Base-by-base conservation (phyloP, 2,797 vertebrate genomes). In the Sphaeramia orbicularis region DNA sequence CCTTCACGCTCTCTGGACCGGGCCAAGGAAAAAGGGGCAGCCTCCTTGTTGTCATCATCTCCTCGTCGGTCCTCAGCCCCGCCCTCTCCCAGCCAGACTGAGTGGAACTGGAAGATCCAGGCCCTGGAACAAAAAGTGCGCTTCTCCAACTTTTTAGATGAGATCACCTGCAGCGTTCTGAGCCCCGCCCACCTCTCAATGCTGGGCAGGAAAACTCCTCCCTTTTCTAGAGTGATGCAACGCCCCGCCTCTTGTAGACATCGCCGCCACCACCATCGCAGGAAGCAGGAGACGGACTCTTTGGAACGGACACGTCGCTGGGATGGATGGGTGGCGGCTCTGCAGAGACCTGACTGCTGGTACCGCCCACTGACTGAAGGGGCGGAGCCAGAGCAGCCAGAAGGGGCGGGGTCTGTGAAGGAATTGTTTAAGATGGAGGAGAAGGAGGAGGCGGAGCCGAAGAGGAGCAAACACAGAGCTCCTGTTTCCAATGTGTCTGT, bases 101-200 rank as follows among this genome's bases (percentile, higher is more conserved):
- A 62, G 52, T 74, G 71, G 53, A 87, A 89, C 76, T 6, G 40
- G 90, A 90, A 65, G 76, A 77, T 85, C 69, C 87, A 84, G 30
- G 43, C 84, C 16, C 69, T 94, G 32, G 90, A 96, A 64, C 93
- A 96, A 59, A 97, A 95, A 51, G 74, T 94, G 0, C 93, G 93
- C 56, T 97, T 97, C 83, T 97, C 96, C 13, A 90, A 84, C 71
- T 97, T 97, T 24, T 86, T 97, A 79, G 95, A 97, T 52, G 96
- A 97, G 76, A 95, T 97, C 68, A 95, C 94, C 13, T 86, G 79
- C 55, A 78, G 86, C 1, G 92, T 97, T 8, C 79, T 97, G 13
- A 96, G 93, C 80, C 96, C 95, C 5, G 84, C 89, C 70, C 84
- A 68, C 59, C 81, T 93, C 7, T 80, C 58, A 0, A 74, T 86